These are phyloP conservation scores for Cristatella mucedo DNA, from an alignment of 2,888 invertebrate genomes.

Conservation along the genomic window DNA sequence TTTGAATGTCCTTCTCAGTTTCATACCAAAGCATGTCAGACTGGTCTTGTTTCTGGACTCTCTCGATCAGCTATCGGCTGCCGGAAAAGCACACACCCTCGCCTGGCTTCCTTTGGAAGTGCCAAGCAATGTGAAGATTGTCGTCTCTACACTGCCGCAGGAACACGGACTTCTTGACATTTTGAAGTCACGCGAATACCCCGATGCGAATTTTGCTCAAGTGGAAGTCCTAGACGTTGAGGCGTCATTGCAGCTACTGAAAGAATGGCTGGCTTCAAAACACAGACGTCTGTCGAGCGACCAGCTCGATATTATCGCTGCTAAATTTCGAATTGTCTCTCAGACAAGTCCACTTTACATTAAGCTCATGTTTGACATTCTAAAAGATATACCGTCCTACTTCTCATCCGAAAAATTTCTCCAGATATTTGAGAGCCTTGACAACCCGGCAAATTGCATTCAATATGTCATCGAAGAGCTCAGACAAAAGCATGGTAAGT, in stretches of 20 bases:
- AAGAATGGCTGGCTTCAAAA: conserved; percentile 3
- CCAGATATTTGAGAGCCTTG: not conserved
- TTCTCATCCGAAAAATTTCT: not conserved
- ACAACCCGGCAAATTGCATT: conserved; percentile 6
- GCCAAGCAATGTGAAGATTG: conserved; percentile 5
- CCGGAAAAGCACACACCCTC: conserved; percentile 6
- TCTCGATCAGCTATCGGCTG: conserved; percentile 5
- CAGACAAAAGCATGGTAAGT: conserved; percentile 17
- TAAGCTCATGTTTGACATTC: conserved; percentile 6
- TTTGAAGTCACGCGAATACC: not conserved
- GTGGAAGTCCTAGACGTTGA: conserved; percentile 3
- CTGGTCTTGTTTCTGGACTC: conserved; percentile 6
- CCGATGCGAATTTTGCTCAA: conserved; percentile 1
- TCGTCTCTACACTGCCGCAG: conserved; percentile 7
- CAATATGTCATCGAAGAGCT: conserved; percentile 5
- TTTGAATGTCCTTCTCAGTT: not conserved
- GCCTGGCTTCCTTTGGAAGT: conserved; percentile 2
- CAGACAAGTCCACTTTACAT: conserved; percentile 8
- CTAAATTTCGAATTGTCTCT: not conserved
- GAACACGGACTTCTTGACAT: conserved; percentile 5
- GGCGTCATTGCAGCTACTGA: conserved; percentile 1
- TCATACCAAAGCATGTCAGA: conserved; percentile 3
- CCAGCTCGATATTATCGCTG: not conserved
- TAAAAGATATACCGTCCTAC: conserved; percentile 1
- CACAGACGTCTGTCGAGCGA: not conserved